These are phyloP conservation scores for Barbus barbus DNA, from an alignment of 2,113 vertebrate genomes.

Conservation along the genomic window DNA sequence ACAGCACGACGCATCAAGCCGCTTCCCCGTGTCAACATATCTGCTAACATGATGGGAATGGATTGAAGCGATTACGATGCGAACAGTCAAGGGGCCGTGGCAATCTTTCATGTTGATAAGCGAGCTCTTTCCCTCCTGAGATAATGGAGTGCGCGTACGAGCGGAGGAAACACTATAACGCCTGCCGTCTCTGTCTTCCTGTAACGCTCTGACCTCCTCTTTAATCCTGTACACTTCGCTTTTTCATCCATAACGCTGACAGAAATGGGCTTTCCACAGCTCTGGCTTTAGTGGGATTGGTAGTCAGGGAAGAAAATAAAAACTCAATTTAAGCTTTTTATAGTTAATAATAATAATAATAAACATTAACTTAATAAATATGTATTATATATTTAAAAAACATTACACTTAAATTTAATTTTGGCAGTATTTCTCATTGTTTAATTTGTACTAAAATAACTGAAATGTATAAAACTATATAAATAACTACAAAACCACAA, in stretches of 20 bases:
- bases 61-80: conserved; percentile 68
- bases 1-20: conserved; percentile 65
- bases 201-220: conserved; percentile 52
- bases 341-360: too few species aligned
- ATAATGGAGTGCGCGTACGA: conserved; percentile 51
- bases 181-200: conserved; percentile 27
- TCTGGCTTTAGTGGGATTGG: background rate
- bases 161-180: conserved; percentile 53
- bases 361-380: too few species aligned
- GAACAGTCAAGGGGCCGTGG: conserved; percentile 62
- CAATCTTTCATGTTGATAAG: conserved; percentile 74
- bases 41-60: conserved; percentile 60
- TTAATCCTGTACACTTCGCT: conserved; percentile 44
- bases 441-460: too few species aligned
- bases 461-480: too few species aligned
- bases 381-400: too few species aligned
- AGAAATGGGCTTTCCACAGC: background rate
- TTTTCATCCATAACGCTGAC: conserved; percentile 26
- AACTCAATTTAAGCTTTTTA: too few species aligned
- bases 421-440: too few species aligned
- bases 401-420: too few species aligned
- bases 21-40: conserved; percentile 70
- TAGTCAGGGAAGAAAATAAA: too few species aligned
- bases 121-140: conserved; percentile 48
- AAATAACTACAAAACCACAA: too few species aligned